Percentiles rank a stretch among this genome's conserved stretches.
phyloP scores from a whole-genome alignment of 2,797 vertebrate genomes.

The Acanthiza pusilla region DNA sequence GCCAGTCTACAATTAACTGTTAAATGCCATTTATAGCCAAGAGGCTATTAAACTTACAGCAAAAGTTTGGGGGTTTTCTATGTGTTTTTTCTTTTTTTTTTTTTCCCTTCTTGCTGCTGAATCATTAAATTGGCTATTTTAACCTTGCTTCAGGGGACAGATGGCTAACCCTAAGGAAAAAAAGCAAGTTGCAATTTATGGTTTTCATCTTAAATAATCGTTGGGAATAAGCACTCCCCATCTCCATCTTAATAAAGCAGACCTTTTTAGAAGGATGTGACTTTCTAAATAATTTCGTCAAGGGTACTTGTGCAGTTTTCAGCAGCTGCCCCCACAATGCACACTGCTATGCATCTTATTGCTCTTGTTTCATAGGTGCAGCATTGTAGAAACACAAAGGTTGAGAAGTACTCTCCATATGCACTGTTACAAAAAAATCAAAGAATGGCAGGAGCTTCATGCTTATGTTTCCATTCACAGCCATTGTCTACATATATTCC shows the following conservation, averaged over 20 bases:
- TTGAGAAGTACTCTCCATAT: background rate
- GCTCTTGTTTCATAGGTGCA: background rate
- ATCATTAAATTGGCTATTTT: background rate
- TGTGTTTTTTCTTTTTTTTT: too few species aligned
- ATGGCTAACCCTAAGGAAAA: conserved; percentile 17
- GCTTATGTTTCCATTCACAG: background rate
- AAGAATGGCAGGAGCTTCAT: background rate
- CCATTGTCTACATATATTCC: background rate
- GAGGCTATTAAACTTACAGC: background rate
- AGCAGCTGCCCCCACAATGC: background rate
- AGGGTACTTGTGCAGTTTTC: background rate
- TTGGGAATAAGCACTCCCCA: background rate
- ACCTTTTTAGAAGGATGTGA: background rate
- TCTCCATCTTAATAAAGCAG: background rate
- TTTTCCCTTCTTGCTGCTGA: background rate
- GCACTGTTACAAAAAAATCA: background rate
- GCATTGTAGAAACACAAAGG: background rate
- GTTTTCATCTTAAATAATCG: background rate
- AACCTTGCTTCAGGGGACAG: conserved; percentile 29
- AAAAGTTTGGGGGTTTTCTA: background rate
- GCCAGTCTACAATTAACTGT: background rate
- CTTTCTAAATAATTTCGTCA: background rate
- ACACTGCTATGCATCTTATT: background rate
- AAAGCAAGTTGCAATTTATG: background rate
- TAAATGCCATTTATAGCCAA: conserved; percentile 21